A percentile compares a stretch with the other conserved stretches of the same genome.
Conservation (phyloP, 1,140 invertebrate genomes). For the Ephestia elutella region DNA sequence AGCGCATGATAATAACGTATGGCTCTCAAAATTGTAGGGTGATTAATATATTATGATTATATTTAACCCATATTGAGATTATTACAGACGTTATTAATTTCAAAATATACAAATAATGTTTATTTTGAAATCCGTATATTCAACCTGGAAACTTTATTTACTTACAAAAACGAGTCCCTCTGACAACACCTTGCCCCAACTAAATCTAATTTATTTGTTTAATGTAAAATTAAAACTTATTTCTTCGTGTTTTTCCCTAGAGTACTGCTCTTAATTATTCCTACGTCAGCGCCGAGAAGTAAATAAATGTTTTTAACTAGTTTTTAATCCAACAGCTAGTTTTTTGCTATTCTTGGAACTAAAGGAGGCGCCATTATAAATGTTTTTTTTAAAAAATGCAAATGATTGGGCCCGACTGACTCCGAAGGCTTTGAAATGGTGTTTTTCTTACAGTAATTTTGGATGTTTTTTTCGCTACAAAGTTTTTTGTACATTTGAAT, state of each 20-base stretch:
- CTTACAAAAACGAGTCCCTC: not conserved
- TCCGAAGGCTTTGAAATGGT: not conserved
- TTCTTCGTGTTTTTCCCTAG: constrained; percentile 10
- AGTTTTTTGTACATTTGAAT: no score
- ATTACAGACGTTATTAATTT: no score
- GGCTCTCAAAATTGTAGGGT: no score
- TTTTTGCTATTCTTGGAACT: not conserved
- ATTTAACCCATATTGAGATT: no score
- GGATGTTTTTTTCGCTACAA: not conserved
- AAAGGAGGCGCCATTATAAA: not conserved
- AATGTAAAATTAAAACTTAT: constrained; percentile 23
- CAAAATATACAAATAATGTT: no score
- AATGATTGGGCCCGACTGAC: not conserved
- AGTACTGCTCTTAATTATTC: constrained; percentile 17
- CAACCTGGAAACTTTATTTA: not conserved
- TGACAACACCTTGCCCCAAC: constrained; percentile 12
- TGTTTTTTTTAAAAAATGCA: not conserved
- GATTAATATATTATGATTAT: no score
- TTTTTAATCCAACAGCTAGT: constrained; percentile 11
- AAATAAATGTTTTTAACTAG: constrained; percentile 17
- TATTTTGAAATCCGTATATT: no score
- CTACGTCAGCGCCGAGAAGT: not conserved
- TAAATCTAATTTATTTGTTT: constrained; percentile 24
- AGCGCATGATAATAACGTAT: no score
- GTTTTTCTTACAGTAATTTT: not conserved